These are phyloP conservation scores for Octonoba sinensis DNA, from an alignment of 2,888 invertebrate species.

Conservation along the genomic window DNA sequence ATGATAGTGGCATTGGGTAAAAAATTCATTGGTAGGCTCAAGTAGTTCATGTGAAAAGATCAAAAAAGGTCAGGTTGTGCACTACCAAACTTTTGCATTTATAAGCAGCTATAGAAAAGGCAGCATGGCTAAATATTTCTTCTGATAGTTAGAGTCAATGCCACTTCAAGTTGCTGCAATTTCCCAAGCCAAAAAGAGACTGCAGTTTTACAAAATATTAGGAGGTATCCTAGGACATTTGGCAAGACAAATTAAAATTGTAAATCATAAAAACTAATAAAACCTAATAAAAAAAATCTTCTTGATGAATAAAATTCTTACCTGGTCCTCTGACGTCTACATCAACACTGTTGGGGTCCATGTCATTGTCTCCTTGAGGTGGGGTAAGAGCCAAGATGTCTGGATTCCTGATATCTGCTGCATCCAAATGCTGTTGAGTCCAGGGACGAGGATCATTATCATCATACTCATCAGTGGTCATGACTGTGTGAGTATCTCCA, in stretches of 20 bases:
- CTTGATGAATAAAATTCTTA: conserved; percentile 45
- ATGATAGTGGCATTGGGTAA: no score
- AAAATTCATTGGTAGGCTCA: no score
- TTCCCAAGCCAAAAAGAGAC: no score
- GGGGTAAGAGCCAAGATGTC: conserved; percentile 84
- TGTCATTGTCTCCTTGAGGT: conserved; percentile 72
- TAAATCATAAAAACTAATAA: neutral
- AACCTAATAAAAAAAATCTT: neutral
- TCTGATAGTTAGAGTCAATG: no score
- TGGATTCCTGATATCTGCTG: conserved; percentile 84
- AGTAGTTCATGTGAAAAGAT: no score
- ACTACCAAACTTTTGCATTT: no score
- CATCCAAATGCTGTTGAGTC: conserved; percentile 93
- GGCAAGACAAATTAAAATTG: neutral
- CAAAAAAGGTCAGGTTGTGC: no score
- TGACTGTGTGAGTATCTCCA: conserved; percentile 85
- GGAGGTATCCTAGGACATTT: neutral
- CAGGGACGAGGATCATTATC: conserved; percentile 87
- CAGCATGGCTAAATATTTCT: no score
- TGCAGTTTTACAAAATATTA: neutral
- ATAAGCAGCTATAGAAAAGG: no score
- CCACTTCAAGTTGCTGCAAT: no score
- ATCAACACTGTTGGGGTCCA: conserved; percentile 75
- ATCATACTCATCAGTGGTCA: conserved; percentile 83
- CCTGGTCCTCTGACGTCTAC: conserved; percentile 79